phyloP scores from a whole-genome alignment of 2,888 invertebrate species.

The Heliconius ismenius region DNA sequence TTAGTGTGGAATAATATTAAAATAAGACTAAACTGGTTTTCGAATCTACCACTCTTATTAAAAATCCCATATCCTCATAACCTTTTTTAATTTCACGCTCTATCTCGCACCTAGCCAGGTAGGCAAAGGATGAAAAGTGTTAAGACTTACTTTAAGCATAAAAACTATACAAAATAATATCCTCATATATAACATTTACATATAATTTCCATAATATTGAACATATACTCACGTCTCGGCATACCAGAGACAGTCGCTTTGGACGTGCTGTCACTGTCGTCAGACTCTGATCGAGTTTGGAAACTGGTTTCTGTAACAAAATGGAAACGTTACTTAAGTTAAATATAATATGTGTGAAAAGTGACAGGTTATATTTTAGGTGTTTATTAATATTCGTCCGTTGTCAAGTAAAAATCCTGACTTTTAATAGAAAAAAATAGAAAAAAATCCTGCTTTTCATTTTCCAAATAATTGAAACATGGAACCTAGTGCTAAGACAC shows the following conservation, averaged over 20 bases:
- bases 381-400: no score
- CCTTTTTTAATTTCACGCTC: no score
- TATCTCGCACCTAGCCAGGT: no score
- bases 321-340: neutral
- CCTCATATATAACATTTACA: neutral
- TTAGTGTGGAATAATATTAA: no score
- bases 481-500: neutral
- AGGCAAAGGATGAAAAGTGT: no score
- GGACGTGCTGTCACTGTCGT: slow-evolving; percentile 79
- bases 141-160: neutral
- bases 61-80: neutral
- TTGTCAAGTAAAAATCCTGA: no score
- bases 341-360: neutral
- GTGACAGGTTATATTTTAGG: neutral
- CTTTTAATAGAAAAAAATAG: no score
- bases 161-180: neutral
- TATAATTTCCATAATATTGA: neutral
- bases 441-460: no score
- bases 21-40: neutral
- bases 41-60: neutral
- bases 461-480: no score
- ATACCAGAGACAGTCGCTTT: slow-evolving; percentile 72
- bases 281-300: slow-evolving; percentile 76
- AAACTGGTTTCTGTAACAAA: slow-evolving; percentile 75
- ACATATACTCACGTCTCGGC: slow-evolving; percentile 66